phyloP scores from a whole-genome alignment of 2,113 vertebrate genomes.

The Ceuthmochares aereus region DNA sequence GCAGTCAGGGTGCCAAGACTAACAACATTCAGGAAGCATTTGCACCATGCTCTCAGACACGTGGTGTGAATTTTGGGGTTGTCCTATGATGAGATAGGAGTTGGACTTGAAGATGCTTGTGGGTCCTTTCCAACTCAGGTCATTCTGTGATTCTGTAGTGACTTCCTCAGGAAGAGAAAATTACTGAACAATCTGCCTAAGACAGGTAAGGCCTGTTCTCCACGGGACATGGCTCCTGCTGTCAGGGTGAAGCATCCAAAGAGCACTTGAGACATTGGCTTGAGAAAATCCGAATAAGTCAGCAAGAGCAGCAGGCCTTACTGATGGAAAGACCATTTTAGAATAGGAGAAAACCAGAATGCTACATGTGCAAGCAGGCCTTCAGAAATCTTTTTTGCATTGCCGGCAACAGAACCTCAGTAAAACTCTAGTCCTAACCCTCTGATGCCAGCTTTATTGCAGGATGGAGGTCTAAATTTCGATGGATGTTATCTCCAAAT shows the following conservation, averaged over 20 bases:
- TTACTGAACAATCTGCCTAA: background rate
- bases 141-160: background rate
- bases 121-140: too few species aligned
- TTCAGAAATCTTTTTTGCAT: background rate
- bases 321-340: background rate
- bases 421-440: background rate
- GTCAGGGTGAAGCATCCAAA: accelerated
- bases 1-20: too few species aligned
- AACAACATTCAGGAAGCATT: too few species aligned
- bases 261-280: background rate
- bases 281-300: background rate
- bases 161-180: background rate
- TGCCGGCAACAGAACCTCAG: background rate
- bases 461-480: background rate
- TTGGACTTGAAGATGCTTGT: too few species aligned
- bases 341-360: background rate
- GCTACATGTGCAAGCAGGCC: background rate
- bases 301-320: background rate
- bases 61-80: too few species aligned
- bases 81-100: too few species aligned
- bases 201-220: background rate
- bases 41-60: too few species aligned
- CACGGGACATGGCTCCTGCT: background rate
- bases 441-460: background rate
- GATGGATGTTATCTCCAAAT: background rate